Percentiles rank a stretch among this genome's conserved stretches.
Conservation (phyloP, 2,888 invertebrate species). For the Agonum fuliginosum region DNA sequence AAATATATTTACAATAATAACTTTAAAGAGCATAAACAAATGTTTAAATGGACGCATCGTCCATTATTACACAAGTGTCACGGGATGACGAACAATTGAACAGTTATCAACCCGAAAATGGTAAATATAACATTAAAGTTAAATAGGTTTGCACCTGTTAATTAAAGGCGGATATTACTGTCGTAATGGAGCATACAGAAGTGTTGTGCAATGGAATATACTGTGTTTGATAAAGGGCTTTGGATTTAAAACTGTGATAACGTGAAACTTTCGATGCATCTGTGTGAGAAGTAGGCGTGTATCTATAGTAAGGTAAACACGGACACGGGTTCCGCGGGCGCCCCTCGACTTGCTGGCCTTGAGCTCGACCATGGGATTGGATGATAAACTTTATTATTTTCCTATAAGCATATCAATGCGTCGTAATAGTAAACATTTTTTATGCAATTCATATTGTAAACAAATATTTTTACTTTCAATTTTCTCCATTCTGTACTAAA, state of each 20-base stretch:
- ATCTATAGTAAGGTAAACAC: conserved; percentile 66
- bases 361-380: conserved; percentile 64
- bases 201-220: conserved; percentile 49
- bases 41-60: conserved; percentile 97
- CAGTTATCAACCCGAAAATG: conserved; percentile 94
- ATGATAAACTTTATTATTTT: conserved; percentile 59
- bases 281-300: conserved; percentile 69
- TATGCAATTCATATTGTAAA: conserved; percentile 55
- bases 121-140: conserved; percentile 75
- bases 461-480: conserved; percentile 35
- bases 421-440: conserved; percentile 59
- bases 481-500: not conserved
- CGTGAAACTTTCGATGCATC: conserved; percentile 53
- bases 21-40: conserved; percentile 73
- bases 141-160: conserved; percentile 64
- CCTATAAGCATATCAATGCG: conserved; percentile 58
- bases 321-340: conserved; percentile 64
- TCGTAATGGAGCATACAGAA: conserved; percentile 11
- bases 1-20: conserved; percentile 60
- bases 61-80: conserved; percentile 98
- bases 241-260: conserved; percentile 42
- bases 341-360: conserved; percentile 68
- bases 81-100: conserved; percentile 97
- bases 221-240: conserved; percentile 40
- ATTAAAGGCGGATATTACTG: conserved; percentile 56